Conservation (phyloP, 1,140 invertebrate species). For the Philotrypesis tridentata region DNA sequence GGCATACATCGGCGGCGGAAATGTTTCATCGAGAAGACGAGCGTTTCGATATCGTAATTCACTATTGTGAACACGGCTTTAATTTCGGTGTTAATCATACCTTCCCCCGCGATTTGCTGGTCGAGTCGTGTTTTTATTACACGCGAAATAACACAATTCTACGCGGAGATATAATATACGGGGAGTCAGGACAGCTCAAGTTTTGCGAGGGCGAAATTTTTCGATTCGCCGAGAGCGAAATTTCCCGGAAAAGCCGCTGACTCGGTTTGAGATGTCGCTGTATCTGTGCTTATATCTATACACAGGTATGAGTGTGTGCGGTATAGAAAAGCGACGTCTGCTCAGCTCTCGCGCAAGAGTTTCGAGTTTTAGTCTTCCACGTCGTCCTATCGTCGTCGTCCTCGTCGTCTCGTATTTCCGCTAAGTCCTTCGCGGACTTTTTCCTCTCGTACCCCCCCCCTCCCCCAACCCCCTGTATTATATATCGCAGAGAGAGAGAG, state of each 20-base stretch:
- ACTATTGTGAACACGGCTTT: background rate
- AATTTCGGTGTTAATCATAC: background rate
- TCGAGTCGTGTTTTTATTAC: background rate
- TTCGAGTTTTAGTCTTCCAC: conserved; percentile 32
- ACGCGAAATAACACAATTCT: too few relatives aligned
- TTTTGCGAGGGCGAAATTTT: background rate
- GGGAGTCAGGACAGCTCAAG: too few relatives aligned
- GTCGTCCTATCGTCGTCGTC: background rate
- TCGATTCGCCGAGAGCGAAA: background rate
- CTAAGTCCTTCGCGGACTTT: conserved; percentile 40
- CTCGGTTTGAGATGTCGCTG: background rate
- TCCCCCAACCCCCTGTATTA: background rate
- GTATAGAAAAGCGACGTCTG: background rate
- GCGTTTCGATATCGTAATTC: background rate
- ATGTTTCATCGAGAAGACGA: background rate
- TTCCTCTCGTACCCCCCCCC: conserved; percentile 18
- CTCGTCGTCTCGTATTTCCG: conserved; percentile 13
- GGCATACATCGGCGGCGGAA: too few relatives aligned
- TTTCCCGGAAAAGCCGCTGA: conserved; percentile 27
- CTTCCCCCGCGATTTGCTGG: background rate
- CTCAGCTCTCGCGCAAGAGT: background rate
- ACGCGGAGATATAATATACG: too few relatives aligned
- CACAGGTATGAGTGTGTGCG: too few relatives aligned
- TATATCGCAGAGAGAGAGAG: background rate
- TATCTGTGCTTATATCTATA: too few relatives aligned